Evolutionary conservation across 2,888 invertebrate species (phyloP), one percentile per base, ranked within the genome.

Genomic region (Lasioglossum oenotherae): DNA sequence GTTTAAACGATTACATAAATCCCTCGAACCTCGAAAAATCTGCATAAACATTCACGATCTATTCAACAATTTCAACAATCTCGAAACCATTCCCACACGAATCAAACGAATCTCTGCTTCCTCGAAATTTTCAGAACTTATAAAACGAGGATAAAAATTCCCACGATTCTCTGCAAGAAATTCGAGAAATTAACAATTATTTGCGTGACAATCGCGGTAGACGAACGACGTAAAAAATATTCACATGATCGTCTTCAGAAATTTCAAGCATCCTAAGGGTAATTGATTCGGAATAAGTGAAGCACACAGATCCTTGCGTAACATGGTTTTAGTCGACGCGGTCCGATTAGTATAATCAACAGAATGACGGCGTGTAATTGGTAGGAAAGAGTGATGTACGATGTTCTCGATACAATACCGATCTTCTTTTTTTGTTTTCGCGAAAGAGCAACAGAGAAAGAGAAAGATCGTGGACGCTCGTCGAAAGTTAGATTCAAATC

Each of bases 401-500:
- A 79, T 79, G 74, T 73, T 69, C 72, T n/a, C 79, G 53, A 81
- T 76, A 83, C 84, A 75, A 83, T 74, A 53, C 53, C 53, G n/a
- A 53, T 53, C 10, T n/a, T 12, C 46, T 64, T 67, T 53, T 67
- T 69, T 53, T 41, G 2, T 4, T 16, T 38, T n/a, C 6, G 60
- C n/a, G 2, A 35, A 41, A 12, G n/a, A 31, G 23, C 27, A 57
- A 31, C 16, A 46, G 16, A 44, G 27, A 27, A 44, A 57, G n/a
- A 71, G 83, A 38, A 67, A 2, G 31, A 67, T 14, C 69, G 72
- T 53, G 44, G 84, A 83, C 83, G 88, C 76, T 84, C 79, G 81
- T 89, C 86, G 86, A 85, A 83, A 84, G 84, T n/a, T 74, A 81
- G 91, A 91, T 92, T 92, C 90, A 90, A 91, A 91, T 90, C 84